These are phyloP conservation scores for Pangasius mekongensis DNA, from an alignment of 2,797 vertebrate species.

Conservation along the genomic window DNA sequence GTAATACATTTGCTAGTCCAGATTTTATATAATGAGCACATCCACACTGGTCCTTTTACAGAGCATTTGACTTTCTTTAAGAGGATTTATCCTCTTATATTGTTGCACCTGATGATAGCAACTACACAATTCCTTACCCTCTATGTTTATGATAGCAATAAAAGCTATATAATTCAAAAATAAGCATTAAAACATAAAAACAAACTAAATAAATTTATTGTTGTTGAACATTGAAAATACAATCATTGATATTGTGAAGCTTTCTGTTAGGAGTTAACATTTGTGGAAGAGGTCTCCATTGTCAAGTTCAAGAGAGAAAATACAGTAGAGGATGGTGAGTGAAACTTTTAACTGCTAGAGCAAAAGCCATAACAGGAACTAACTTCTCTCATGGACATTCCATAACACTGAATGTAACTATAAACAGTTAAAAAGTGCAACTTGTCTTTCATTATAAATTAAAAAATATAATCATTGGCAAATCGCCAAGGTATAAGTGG, in stretches of 20 bases:
- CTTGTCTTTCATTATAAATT: too few relatives aligned
- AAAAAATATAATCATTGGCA: neutral
- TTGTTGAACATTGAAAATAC: neutral
- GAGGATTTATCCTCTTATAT: neutral
- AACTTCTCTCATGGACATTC: neutral
- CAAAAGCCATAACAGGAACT: neutral
- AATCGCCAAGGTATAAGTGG: neutral
- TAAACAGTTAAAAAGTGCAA: neutral
- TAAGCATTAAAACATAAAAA: neutral
- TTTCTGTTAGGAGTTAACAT: neutral
- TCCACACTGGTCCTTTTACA: neutral
- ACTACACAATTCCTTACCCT: neutral
- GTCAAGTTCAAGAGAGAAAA: neutral
- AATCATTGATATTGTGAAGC: neutral
- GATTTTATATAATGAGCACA: neutral
- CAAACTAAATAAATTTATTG: neutral
- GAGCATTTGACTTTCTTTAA: conserved; percentile 14
- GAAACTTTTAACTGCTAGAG: neutral
- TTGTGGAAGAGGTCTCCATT: neutral
- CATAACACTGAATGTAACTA: neutral
- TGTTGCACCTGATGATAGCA: neutral
- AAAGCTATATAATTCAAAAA: neutral
- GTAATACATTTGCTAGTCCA: conserved; percentile 27
- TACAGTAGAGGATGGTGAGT: neutral
- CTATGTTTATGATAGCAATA: neutral